Conservation (phyloP, 2,888 invertebrate species). For the Frankliniella fusca region DNA sequence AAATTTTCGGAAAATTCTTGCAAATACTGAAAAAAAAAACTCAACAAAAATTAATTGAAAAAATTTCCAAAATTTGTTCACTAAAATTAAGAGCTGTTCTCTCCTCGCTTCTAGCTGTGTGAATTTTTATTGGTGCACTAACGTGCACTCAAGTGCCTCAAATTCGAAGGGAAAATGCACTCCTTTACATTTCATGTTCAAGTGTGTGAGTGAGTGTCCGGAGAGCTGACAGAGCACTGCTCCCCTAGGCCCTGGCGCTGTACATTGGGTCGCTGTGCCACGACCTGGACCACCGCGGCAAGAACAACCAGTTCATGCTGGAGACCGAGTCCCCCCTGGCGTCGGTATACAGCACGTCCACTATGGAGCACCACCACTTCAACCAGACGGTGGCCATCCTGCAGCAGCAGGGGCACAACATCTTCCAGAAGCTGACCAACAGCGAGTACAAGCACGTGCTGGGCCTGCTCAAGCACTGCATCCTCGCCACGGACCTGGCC, state of each 20-base stretch:
- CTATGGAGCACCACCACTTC: constrained; percentile 84
- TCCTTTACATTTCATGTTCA: background rate
- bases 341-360: constrained; percentile 78
- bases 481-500: constrained; percentile 79
- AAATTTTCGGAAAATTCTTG: no score
- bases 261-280: constrained; percentile 80
- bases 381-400: constrained; percentile 82
- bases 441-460: constrained; percentile 73
- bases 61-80: no score
- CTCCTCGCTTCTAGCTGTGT: no score
- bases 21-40: no score
- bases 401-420: constrained; percentile 84
- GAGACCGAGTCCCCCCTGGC: constrained; percentile 78
- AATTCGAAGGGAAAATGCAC: no score
- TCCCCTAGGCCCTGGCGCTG: constrained; percentile 64
- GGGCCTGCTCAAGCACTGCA: constrained; percentile 72
- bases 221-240: constrained; percentile 28
- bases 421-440: constrained; percentile 67
- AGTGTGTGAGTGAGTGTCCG: constrained; percentile 3
- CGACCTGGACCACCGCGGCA: constrained; percentile 80
- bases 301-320: constrained; percentile 81
- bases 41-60: constrained; percentile 38
- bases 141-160: no score
- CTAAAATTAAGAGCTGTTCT: no score
- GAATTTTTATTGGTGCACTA: no score